These are phyloP conservation scores for Ooceraea biroi DNA, from an alignment of 1,140 invertebrate genomes.

Conservation along the genomic window DNA sequence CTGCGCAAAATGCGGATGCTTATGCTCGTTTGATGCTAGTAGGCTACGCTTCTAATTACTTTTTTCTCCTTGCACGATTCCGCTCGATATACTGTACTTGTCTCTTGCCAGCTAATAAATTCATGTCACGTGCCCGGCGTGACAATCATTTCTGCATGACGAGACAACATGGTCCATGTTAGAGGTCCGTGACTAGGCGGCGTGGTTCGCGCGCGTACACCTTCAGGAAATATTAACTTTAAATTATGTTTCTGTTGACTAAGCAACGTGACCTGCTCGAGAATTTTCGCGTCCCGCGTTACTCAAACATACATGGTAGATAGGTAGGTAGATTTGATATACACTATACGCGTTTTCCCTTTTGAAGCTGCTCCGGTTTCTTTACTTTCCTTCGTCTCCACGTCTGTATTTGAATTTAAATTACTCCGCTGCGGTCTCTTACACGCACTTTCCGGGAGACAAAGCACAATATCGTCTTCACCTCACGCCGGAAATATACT, in stretches of 20 bases:
- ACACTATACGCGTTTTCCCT: constrained; percentile 14
- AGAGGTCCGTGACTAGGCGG: constrained; percentile 53
- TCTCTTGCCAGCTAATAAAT: constrained; percentile 44
- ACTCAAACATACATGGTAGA: not conserved
- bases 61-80: not conserved
- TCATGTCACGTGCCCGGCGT: constrained; percentile 44
- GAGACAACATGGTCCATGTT: constrained; percentile 57
- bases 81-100: not conserved
- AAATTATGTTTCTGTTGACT: constrained; percentile 63
- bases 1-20: not conserved
- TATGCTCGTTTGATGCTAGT: not conserved
- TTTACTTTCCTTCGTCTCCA: constrained; percentile 43
- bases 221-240: constrained; percentile 62
- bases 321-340: constrained; percentile 1
- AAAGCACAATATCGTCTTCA: not conserved
- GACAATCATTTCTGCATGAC: constrained; percentile 39
- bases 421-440: constrained; percentile 15
- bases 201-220: not conserved
- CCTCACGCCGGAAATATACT: not conserved
- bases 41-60: not conserved
- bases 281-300: not conserved
- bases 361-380: constrained; percentile 42
- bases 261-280: constrained; percentile 46
- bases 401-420: constrained; percentile 64
- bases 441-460: not conserved